Base-by-base conservation (phyloP, 2,113 vertebrate species). In the Colinus virginianus region DNA sequence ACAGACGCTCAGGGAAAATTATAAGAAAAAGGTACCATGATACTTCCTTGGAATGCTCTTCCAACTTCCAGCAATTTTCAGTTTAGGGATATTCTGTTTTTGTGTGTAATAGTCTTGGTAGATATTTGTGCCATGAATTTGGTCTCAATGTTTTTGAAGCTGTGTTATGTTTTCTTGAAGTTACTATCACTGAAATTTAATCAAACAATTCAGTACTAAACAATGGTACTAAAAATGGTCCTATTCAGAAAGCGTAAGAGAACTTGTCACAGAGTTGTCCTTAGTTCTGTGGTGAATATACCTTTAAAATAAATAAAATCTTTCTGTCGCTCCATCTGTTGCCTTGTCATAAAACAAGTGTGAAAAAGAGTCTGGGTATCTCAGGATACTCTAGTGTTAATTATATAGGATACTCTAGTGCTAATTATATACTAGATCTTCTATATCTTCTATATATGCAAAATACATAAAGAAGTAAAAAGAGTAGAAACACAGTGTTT, bases 1-100 rank as follows among this genome's bases (percentile, higher is more conserved):
- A 75, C 90, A 96, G 90, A 95, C 96, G 93, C 85, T 94, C 90
- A 90, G 88, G 87, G 94, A 95, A 94, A 95, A 94, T 93, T 95
- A 77, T 42, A 94, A 94, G 96, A 79, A 95, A 93, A 91, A 95
- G 87, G 85, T 77, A 94, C 62, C 64, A 67, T 84, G 89, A 95
- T 92, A 95, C 71, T 95, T 96, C 93, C 94, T 95, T 96, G 93
- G 71, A 94, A 96, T 63, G 70, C 49, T 91, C 42, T 67, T 95
- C 85, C 78, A 94, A 77, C 91, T 94, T 94, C 82, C 90, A 96
- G 76, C 78, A 95, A 87, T 93, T 95, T 94, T 82, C 90, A 94
- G 84, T 93, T 95, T 66, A 95, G 82, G 78, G 94, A 96, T 82
- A 91, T 95, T 94, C 84, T 96, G 96, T 87, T 82, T 95, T 95